Base-by-base conservation (phyloP, 2,113 vertebrate genomes). In the Andinoacara biseriatus region DNA sequence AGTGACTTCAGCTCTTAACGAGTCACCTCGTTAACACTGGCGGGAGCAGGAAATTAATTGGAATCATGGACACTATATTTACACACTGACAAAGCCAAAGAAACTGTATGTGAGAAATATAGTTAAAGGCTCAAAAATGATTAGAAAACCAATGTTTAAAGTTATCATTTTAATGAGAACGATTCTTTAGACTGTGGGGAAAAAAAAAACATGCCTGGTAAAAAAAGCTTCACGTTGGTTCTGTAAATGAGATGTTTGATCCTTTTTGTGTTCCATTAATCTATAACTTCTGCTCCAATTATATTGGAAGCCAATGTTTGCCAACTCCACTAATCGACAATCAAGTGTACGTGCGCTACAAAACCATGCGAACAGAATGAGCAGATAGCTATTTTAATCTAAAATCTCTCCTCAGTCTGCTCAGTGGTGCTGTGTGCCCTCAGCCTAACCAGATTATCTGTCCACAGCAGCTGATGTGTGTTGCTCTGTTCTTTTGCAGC, bases 331-430 rank as follows among this genome's bases (percentile, higher is more conserved):
- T 40, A 67, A 20, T 38, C n/a, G 26, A 24, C 35, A 67, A 60
- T 78, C 31, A 74, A 38, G 20, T 38, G 59, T 74, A 15, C 31
- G 38, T 54, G 26, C 26, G n/a, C 18, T 72, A 33, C 26, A 54
- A 72, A 54, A 14, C 13, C 10, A 62, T 38, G 54, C 11, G 43
- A 78, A 18, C 46, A 81, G 49, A 83, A 58, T 63, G 59, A 78
- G 79, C 63, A 17, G 57, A 60, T 83, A 85, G 77, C 76, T 67
- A 74, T 58, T 77, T 78, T 57, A 80, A 86, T 86, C 81, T 80
- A 20, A 29, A 86, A 81, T 86, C 43, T 86, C 31, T 72, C 58
- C 63, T 62, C 78, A 31, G 74, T 65, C 65, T 46, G 65, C 58
- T 86, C 54, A 0, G 20, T 3, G 33, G 49, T 43, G 60, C 33